phyloP scores from a whole-genome alignment of 1,140 invertebrate genomes.

The Apis dorsata region DNA sequence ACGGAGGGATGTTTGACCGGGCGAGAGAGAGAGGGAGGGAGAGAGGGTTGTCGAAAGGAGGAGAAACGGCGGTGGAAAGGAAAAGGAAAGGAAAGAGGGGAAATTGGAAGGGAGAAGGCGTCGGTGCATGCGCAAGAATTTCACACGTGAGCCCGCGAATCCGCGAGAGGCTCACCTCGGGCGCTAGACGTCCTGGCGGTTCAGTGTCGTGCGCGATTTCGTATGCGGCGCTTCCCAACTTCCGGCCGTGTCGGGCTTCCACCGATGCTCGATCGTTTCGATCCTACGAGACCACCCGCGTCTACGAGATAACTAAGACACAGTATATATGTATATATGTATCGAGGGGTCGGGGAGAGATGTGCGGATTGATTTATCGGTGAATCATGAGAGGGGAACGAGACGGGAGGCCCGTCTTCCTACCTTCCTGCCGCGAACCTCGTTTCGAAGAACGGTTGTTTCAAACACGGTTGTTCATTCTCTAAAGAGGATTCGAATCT shows the following conservation, averaged over 20 bases:
- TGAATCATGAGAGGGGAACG: constrained; percentile 15
- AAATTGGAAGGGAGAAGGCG: constrained; percentile 57
- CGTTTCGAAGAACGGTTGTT: neutral
- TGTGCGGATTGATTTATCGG: neutral
- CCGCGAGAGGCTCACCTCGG: constrained; percentile 69
- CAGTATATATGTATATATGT: neutral
- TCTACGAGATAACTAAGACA: neutral
- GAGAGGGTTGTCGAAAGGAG: neutral
- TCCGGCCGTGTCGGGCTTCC: constrained; percentile 26
- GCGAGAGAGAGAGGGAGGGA: neutral
- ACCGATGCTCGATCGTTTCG: constrained; percentile 17
- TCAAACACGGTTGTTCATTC: constrained; percentile 3
- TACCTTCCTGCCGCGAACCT: neutral
- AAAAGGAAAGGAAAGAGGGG: constrained; percentile 28
- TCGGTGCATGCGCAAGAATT: constrained; percentile 76
- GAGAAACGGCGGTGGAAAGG: constrained; percentile 2
- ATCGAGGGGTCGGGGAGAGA: too few relatives aligned
- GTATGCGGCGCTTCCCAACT: constrained; percentile 69
- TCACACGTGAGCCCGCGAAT: constrained; percentile 78
- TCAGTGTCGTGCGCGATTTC: constrained; percentile 77
- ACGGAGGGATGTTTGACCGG: neutral
- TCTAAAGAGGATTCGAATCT: neutral
- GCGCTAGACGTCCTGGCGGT: constrained; percentile 71
- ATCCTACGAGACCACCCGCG: neutral
- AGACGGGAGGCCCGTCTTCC: neutral